Evolutionary conservation across 2,888 invertebrate genomes (phyloP).

Genomic region (Geophilus truncorum): DNA sequence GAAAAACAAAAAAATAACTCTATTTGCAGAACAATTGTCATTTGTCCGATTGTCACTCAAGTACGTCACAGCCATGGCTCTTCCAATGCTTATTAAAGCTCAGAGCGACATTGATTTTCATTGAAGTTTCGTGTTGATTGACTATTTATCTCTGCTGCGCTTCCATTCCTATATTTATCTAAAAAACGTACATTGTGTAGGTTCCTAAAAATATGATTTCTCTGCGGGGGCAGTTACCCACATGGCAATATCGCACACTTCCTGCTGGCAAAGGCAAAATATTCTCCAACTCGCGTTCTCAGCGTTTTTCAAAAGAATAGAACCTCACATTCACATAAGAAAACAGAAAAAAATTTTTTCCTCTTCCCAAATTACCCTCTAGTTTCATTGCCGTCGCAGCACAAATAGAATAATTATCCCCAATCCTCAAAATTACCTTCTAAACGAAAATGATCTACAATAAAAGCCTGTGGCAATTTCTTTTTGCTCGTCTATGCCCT

Average conservation of each 20-base stretch:
- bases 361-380: neutral
- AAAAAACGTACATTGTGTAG: neutral
- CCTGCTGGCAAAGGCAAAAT: conserved; percentile 20
- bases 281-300: neutral
- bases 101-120: no score
- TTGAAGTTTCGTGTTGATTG: no score
- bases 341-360: neutral
- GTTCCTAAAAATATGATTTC: neutral
- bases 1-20: neutral
- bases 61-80: no score
- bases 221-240: conserved; percentile 7
- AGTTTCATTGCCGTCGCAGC: conserved; percentile 7
- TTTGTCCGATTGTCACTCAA: no score
- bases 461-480: neutral
- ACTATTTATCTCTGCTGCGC: no score
- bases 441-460: neutral
- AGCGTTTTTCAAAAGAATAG: conserved; percentile 6
- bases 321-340: neutral
- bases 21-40: no score
- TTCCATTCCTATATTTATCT: neutral
- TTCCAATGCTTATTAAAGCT: no score
- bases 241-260: conserved; percentile 1
- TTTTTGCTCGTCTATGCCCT: neutral
- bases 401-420: conserved; percentile 16
- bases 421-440: neutral